phyloP scores from a whole-genome alignment of 2,797 vertebrate species.

The Taenioides sp. region DNA sequence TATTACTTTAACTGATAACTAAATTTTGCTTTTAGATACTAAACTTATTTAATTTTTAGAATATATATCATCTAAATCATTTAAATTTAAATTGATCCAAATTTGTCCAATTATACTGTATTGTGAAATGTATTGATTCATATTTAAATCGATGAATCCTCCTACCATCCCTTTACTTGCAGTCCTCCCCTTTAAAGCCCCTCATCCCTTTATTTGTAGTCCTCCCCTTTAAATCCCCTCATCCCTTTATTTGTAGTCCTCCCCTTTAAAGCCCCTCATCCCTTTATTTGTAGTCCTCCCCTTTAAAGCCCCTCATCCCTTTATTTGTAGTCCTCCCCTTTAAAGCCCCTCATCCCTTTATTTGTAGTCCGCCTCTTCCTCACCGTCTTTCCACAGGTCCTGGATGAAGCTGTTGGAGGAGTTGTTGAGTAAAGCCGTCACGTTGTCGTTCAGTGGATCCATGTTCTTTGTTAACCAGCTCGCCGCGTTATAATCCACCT shows the following conservation, averaged over 20 bases:
- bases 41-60: background rate
- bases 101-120: no score
- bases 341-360: background rate
- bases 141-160: no score
- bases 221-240: no score
- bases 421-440: constrained; percentile 87
- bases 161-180: no score
- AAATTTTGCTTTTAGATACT: background rate
- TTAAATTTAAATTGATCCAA: no score
- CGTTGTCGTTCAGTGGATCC: constrained; percentile 96
- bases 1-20: no score
- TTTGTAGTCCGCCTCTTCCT: constrained; percentile 29
- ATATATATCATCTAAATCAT: background rate
- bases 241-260: background rate
- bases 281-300: background rate
- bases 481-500: constrained; percentile 91
- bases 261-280: no score
- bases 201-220: constrained; percentile 24
- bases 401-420: constrained; percentile 91
- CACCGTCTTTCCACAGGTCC: constrained; percentile 97
- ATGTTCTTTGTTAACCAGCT: constrained; percentile 98
- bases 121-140: background rate
- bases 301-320: background rate
- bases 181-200: background rate
- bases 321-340: background rate